Percentiles rank a stretch among this genome's conserved stretches.
Conservation (phyloP, 2,888 invertebrate species). For the Agrotis puta region DNA sequence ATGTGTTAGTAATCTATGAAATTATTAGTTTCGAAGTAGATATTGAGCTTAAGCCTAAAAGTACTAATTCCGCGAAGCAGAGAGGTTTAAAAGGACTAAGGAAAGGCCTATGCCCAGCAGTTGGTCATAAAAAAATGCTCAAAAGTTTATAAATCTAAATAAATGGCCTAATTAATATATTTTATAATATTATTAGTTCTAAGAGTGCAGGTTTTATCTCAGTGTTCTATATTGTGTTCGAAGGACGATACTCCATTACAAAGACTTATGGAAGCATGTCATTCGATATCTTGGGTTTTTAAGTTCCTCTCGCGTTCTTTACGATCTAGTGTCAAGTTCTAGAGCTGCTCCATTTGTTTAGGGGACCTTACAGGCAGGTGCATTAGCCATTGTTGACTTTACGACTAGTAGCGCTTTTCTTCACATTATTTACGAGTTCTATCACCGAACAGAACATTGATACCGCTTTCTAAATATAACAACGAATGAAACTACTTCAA, state of each 20-base stretch:
- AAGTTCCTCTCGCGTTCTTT: conserved; percentile 27
- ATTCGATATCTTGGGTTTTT: conserved; percentile 16
- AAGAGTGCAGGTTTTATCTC: no score
- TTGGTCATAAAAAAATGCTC: no score
- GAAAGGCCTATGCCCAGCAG: no score
- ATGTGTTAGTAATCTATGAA: background rate
- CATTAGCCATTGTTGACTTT: conserved; percentile 14
- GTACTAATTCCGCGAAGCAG: no score
- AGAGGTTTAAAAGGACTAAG: no score
- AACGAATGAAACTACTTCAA: background rate
- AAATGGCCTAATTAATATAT: no score
- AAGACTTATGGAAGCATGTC: conserved; percentile 34
- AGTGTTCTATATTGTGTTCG: background rate
- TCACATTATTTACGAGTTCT: background rate
- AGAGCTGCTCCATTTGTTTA: conserved; percentile 19
- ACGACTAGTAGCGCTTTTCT: background rate
- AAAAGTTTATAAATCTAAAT: no score
- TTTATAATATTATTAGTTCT: no score
- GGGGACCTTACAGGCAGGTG: background rate
- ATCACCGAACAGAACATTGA: no score
- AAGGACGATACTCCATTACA: conserved; percentile 7
- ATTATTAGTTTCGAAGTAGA: background rate
- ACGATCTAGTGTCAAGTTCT: conserved; percentile 26
- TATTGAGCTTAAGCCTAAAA: background rate
- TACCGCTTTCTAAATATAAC: background rate